phyloP scores from a whole-genome alignment of 1,140 invertebrate species.

The Hetaerina americana region DNA sequence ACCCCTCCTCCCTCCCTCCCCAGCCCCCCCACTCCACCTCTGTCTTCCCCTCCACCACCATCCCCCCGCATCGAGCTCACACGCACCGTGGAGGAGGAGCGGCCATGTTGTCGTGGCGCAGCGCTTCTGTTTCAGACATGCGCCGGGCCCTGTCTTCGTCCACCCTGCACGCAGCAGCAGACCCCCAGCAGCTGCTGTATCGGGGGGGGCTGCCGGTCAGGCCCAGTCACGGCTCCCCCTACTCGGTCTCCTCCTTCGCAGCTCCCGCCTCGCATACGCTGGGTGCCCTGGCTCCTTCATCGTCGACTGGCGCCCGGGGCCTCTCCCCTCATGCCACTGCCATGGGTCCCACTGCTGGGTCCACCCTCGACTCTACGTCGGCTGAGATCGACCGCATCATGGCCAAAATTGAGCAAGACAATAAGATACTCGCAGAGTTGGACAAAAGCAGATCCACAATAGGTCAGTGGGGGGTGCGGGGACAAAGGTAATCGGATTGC shows the following conservation, averaged over 20 bases:
- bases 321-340: slow-evolving; percentile 31
- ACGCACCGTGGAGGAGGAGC: not conserved
- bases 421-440: slow-evolving; percentile 40
- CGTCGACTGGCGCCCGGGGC: slow-evolving; percentile 16
- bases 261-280: not conserved
- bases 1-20: not conserved
- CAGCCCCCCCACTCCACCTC: not conserved
- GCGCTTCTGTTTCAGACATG: slow-evolving; percentile 12
- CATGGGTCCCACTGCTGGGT: slow-evolving; percentile 43
- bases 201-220: not conserved
- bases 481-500: too few species aligned
- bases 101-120: slow-evolving; percentile 10
- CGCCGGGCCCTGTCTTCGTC: slow-evolving; percentile 1
- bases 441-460: slow-evolving; percentile 34
- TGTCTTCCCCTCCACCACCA: not conserved
- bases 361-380: slow-evolving; percentile 19
- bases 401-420: slow-evolving; percentile 85
- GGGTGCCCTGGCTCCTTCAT: slow-evolving; percentile 16
- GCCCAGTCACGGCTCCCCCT: slow-evolving; percentile 4
- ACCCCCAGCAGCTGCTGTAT: slow-evolving; percentile 1
- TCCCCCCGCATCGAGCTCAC: not conserved
- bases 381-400: slow-evolving; percentile 83
- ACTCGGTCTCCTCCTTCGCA: slow-evolving; percentile 7
- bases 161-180: slow-evolving; percentile 3
- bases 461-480: not conserved